Percentiles rank a stretch among this genome's conserved stretches.
These are phyloP conservation scores for Anadara kagoshimensis DNA, from an alignment of 1,140 invertebrate species.

Conservation along the genomic window DNA sequence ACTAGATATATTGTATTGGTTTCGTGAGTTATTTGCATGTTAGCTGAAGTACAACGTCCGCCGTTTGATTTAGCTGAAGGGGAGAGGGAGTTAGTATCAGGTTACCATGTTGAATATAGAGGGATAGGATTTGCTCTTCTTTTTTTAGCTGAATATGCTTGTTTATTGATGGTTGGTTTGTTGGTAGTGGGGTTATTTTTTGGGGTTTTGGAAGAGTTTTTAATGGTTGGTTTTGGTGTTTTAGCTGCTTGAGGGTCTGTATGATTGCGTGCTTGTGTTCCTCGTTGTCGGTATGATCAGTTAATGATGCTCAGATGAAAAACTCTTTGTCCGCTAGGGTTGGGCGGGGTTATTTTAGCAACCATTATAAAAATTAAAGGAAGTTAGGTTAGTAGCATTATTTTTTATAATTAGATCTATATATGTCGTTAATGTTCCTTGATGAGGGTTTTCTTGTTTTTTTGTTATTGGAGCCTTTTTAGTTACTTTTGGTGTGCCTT, in stretches of 20 bases:
- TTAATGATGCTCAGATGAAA: not conserved
- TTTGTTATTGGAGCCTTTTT: too few species aligned
- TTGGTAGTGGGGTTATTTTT: conserved; percentile 78
- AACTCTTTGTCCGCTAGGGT: not conserved
- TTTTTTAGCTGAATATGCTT: conserved; percentile 83
- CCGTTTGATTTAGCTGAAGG: conserved; percentile 87
- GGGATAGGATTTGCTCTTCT: conserved; percentile 81
- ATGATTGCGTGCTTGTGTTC: not conserved
- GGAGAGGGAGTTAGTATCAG: conserved; percentile 84
- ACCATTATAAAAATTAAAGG: not conserved
- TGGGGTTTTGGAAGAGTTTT: conserved; percentile 49
- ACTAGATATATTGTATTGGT: not conserved
- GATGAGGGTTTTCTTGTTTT: too few species aligned
- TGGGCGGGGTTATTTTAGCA: not conserved
- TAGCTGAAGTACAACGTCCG: conserved; percentile 83
- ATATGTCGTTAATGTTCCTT: too few species aligned
- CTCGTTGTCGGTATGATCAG: not conserved
- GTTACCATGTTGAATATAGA: conserved; percentile 85
- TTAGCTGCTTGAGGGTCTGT: not conserved
- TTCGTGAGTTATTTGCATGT: conserved; percentile 53
- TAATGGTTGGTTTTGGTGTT: not conserved
- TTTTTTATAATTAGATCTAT: too few species aligned
- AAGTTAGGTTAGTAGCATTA: too few species aligned
- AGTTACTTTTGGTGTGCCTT: too few species aligned
- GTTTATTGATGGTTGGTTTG: conserved; percentile 80